Evolutionary conservation across 1,140 invertebrate species (phyloP).

Genomic region (Caenorhabditis tropicalis): DNA sequence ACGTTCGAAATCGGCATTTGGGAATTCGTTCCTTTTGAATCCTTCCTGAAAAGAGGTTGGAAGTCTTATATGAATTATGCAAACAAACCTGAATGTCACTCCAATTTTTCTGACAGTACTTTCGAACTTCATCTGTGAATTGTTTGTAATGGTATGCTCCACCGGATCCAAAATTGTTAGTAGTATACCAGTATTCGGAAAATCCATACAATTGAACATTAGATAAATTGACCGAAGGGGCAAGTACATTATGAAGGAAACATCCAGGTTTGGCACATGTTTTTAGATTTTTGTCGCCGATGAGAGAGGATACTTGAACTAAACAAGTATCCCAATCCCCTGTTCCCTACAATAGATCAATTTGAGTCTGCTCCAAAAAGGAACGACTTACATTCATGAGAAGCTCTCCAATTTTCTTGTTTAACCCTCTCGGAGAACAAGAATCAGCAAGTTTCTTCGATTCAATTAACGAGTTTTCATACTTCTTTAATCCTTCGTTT

Average conservation of each 20-base stretch:
- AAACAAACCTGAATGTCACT: background rate
- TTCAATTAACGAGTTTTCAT: background rate
- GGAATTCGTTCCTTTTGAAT: conserved; percentile 17
- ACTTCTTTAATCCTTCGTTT: conserved; percentile 73
- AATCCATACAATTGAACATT: conserved; percentile 75
- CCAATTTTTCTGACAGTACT: conserved; percentile 20
- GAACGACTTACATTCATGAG: background rate
- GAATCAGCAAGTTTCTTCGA: background rate
- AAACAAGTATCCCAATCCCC: conserved; percentile 67
- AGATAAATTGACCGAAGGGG: conserved; percentile 56
- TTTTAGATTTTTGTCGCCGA: conserved; percentile 19
- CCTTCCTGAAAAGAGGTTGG: background rate
- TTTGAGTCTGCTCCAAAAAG: background rate
- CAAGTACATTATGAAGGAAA: conserved; percentile 55
- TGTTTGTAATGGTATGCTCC: conserved; percentile 6
- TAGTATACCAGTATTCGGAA: conserved; percentile 76
- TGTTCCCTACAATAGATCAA: conserved; percentile 61
- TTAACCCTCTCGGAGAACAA: background rate
- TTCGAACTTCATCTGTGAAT: conserved; percentile 18
- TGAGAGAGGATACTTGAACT: conserved; percentile 48
- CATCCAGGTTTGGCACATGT: conserved; percentile 48
- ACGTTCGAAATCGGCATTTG: background rate
- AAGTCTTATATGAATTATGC: background rate
- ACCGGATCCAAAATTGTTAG: conserved; percentile 56
- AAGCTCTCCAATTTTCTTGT: background rate